Conservation (phyloP, 1,140 invertebrate genomes). For the Drosophila ogumai region DNA sequence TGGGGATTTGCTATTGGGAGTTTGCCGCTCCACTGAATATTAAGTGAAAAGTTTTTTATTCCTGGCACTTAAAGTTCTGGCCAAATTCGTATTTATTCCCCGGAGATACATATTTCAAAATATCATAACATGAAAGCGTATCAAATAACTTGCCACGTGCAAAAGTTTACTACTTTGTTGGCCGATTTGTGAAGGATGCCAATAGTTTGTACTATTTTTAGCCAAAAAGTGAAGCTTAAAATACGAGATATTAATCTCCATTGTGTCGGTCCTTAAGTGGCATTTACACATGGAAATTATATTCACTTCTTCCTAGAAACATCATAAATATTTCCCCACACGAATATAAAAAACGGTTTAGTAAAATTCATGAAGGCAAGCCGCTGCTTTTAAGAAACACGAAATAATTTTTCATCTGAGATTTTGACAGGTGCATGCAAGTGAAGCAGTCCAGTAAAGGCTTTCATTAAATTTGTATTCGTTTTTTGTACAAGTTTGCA, state of each 20-base stretch:
- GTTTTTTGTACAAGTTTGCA: conserved; percentile 1
- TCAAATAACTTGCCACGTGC: conserved; percentile 18
- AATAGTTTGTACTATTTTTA: conserved; percentile 12
- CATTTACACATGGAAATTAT: conserved; percentile 10
- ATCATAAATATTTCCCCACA: not conserved
- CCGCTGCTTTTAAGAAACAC: conserved; percentile 6
- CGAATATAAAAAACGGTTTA: conserved; percentile 9
- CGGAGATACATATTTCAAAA: conserved; percentile 3
- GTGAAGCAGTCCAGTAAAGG: conserved; percentile 7
- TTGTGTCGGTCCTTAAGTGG: conserved; percentile 2
- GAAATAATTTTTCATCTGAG: conserved; percentile 26
- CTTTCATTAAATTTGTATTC: conserved; percentile 19
- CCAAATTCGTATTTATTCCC: not conserved
- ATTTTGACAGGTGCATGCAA: conserved; percentile 32
- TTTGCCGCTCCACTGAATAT: conserved; percentile 21
- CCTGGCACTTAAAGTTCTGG: conserved; percentile 14
- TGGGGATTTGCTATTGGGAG: conserved; percentile 25
- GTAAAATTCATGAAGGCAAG: not conserved
- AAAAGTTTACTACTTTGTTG: conserved; percentile 2
- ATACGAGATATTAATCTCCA: not conserved
- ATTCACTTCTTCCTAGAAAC: not conserved
- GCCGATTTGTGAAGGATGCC: not conserved
- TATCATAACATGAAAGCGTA: conserved; percentile 1
- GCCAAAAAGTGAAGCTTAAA: not conserved
- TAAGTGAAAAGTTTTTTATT: conserved; percentile 37